Evolutionary conservation across 2,888 invertebrate genomes (phyloP), one percentile per base, ranked within the genome.

Genomic region (Dusona sp.): DNA sequence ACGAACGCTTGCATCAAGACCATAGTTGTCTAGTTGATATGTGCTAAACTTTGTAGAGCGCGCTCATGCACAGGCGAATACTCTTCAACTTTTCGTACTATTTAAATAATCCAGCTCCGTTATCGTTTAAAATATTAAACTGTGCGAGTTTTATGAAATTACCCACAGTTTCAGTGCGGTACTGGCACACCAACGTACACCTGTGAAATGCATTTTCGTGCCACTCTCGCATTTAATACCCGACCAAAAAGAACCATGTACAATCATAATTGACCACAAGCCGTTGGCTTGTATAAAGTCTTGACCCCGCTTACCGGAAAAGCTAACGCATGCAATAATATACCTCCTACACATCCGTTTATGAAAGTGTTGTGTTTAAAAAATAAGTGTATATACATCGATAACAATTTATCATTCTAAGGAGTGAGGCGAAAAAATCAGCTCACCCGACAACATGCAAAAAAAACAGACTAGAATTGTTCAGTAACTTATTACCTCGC

Each of bases 81-180:
- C 33, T 70, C 68, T 67, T 38, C 38, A 51, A 45, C 70, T 79
- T 33, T 51, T 48, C 16, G 22, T 42, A n/a, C 16, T n/a, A n/a
- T 54, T n/a, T 33, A 45, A 13, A 48, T 61, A 51, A 68, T 61
- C 54, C 65, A 25, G 67, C 9, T 57, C 51, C 68, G 65, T 82
- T 79, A 85, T 78, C 79, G 85, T 79, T 79, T 82, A 74, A 79
- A 85, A 85, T 85, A 85, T 85, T 79, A 85, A 85, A 79, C 85
- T 48, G 48, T 65, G 72, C 51, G 77, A 73, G 84, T 77, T 85
- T 81, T 74, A 85, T 77, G 54, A 85, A 85, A 85, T 85, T 81
- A 73, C 25, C 57, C 67, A 67, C 73, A 45, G 80, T 81, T 84
- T 77, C 25, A 68, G 42, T 72, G 36, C 67, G n/a, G 48, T 36